Evolutionary conservation across 92 coral and sea anemone genomes (phyloP), one percentile per base, ranked within the genome.

Genomic region (Desmophyllum pertusum): DNA sequence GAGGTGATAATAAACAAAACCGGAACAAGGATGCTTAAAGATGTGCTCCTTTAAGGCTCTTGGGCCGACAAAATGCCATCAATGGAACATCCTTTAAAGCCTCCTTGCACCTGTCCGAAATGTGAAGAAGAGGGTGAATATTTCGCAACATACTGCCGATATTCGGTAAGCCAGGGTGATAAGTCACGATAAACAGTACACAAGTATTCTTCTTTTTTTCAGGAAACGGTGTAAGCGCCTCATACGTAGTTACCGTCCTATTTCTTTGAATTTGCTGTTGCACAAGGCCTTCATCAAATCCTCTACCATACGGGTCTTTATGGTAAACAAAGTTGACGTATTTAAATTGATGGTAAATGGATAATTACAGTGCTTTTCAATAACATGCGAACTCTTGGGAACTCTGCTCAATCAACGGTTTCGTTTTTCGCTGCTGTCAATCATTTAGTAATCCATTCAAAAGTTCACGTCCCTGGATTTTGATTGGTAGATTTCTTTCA

Each of bases 41-140:
- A n/a, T n/a, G n/a, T n/a, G n/a, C n/a, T n/a, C n/a, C 80, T 38
- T 83, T 53, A 6, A 83, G 41, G 37, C 50, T 83, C 67, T 72
- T 52, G 36, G 80, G 80, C 35, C 87, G 64, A 39, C 36, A 35
- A 57, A 83, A 83, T 15, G 80, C 85, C 77, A 80, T 29, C 85
- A 65, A 33, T 29, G 77, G 85, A 25, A 62, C 36, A 62, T 80
- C 55, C 57, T 13, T 62, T 42, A 77, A 10, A 48, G 57, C 67
- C 37, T 77, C n/a, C 68, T 77, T 77, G 70, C 70, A 50, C 45
- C 81, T 77, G 38, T 77, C 67, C 11, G 81, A 77, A 45, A 35
- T 77, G 10, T 77, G 70, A 15, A 53, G 67, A 43, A 77, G 42
- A 9, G 81, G n/a, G 70, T 50, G 70, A 15, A 43, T 5, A 15